Percentiles rank a stretch among this genome's conserved stretches.
Evolutionary conservation across 2,113 vertebrate species (phyloP).

Genomic region (Callorhinus ursinus): DNA sequence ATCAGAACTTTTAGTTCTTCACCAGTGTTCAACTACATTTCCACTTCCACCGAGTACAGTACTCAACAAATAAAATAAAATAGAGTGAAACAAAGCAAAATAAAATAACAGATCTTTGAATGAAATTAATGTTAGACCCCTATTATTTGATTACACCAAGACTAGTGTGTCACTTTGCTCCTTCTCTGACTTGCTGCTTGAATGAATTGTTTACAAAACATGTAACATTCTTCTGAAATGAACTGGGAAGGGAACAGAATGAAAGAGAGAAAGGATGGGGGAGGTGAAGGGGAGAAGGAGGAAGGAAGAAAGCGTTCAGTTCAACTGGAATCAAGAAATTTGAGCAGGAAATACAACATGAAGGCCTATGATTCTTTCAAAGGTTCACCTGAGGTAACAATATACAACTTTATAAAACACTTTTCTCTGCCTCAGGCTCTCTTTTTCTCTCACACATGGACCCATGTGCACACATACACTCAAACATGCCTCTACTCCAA

Average conservation of each 20-base stretch:
- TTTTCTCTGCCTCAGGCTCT: background rate
- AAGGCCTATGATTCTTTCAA: background rate
- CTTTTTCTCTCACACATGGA: background rate
- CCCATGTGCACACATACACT: background rate
- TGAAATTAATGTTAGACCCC: background rate
- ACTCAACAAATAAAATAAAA: background rate
- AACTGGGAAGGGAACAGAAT: background rate
- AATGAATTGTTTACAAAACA: background rate
- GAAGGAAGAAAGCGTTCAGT: background rate
- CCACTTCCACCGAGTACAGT: background rate
- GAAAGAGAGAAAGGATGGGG: too few species aligned
- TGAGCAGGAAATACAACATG: background rate
- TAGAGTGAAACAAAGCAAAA: background rate
- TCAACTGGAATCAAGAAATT: background rate
- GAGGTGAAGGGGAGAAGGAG: background rate
- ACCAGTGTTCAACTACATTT: background rate
- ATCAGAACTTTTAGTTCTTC: background rate
- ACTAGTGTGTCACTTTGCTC: background rate
- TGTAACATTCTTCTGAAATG: background rate
- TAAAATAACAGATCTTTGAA: background rate
- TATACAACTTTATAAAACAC: background rate
- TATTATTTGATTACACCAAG: background rate
- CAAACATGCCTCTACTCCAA: background rate
- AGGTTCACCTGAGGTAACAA: background rate
- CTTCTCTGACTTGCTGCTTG: constrained; percentile 40